Percentiles rank a stretch among this genome's conserved stretches.
Conservation (phyloP, 2,113 vertebrate genomes). For the Gymnobelideus leadbeateri region DNA sequence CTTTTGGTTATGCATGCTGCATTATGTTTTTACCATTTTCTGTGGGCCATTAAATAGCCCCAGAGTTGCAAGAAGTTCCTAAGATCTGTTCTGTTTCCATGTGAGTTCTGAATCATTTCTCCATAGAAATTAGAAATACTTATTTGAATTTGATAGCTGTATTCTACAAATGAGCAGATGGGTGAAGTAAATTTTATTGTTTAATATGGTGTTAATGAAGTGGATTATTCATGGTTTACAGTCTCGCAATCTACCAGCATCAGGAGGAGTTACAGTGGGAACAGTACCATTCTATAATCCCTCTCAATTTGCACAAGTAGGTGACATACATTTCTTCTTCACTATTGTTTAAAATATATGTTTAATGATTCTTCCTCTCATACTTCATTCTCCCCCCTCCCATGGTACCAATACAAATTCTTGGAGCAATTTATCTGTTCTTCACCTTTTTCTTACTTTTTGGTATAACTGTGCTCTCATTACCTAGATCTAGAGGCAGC, state of each 20-base stretch:
- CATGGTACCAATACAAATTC: background rate
- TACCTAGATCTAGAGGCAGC: background rate
- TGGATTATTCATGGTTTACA: constrained; percentile 65
- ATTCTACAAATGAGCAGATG: constrained; percentile 15
- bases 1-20: constrained; percentile 66
- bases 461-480: background rate
- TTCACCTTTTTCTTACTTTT: background rate
- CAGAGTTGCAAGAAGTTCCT: constrained; percentile 18
- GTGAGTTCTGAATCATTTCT: constrained; percentile 39
- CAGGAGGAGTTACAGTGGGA: constrained; percentile 82
- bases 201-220: background rate
- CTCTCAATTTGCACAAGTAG: constrained; percentile 93
- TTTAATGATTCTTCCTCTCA: background rate
- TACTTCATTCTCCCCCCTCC: background rate
- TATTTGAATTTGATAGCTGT: background rate
- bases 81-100: constrained; percentile 25
- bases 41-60: background rate
- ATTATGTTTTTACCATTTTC: constrained; percentile 24
- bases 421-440: background rate
- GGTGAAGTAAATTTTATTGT: background rate
- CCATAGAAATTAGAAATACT: constrained; percentile 22
- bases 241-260: constrained; percentile 64
- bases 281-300: constrained; percentile 93
- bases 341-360: background rate
- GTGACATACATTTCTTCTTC: constrained; percentile 16